These are phyloP conservation scores for Carduelis carduelis DNA, from an alignment of 2,797 vertebrate species.

Conservation along the genomic window DNA sequence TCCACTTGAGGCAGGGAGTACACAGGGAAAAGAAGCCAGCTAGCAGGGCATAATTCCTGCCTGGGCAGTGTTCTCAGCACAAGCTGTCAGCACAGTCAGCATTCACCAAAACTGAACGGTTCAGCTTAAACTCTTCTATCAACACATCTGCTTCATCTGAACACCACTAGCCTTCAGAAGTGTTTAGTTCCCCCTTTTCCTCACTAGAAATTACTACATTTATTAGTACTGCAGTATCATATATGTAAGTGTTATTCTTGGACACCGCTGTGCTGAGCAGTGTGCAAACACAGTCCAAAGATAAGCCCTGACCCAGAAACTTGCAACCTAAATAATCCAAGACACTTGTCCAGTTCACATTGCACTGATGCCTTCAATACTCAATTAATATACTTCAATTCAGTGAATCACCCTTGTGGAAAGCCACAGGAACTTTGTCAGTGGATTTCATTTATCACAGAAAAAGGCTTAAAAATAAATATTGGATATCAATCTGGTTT, in stretches of 20 bases:
- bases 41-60: rapidly evolving
- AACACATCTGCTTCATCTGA: neutral
- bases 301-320: neutral
- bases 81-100: neutral
- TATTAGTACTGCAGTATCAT: neutral
- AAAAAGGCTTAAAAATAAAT: neutral
- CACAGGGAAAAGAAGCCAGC: neutral
- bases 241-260: neutral
- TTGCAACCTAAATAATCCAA: neutral
- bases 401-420: neutral
- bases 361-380: neutral
- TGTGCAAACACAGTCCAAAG: neutral
- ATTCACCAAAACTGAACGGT: neutral
- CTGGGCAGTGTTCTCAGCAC: neutral
- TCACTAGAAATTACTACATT: neutral
- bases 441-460: neutral
- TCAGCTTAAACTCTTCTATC: neutral
- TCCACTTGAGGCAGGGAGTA: neutral
- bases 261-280: neutral
- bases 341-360: neutral
- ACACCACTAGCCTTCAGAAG: neutral
- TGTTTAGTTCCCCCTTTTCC: neutral
- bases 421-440: neutral
- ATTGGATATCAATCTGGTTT: neutral
- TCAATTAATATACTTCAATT: neutral